Evolutionary conservation across 2,888 invertebrate genomes (phyloP).

Genomic region (Eutolmus rufibarbis): DNA sequence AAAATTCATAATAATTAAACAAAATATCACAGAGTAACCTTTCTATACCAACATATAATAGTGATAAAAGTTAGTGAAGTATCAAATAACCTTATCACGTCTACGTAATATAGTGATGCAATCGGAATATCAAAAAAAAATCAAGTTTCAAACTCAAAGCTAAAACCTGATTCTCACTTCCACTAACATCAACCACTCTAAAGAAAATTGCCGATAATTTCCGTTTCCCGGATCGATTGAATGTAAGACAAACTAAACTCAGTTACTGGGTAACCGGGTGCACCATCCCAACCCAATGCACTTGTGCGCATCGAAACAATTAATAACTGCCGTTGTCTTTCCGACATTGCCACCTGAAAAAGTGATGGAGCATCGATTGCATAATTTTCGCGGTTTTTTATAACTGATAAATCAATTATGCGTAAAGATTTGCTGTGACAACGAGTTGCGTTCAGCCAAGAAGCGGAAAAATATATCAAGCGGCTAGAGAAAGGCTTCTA

Average conservation of each 20-base stretch:
- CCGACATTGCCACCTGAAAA: background rate
- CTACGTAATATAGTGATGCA: background rate
- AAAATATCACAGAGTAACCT: background rate
- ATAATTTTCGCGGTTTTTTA: background rate
- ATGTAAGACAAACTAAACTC: background rate
- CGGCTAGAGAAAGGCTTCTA: background rate
- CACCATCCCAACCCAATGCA: background rate
- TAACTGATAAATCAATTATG: background rate
- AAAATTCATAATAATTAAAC: background rate
- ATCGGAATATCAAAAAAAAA: background rate
- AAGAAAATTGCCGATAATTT: background rate
- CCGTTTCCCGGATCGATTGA: background rate
- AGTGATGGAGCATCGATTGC: background rate
- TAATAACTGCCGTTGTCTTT: background rate
- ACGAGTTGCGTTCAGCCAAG: background rate
- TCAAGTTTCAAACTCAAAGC: background rate
- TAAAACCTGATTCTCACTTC: background rate
- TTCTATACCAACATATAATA: background rate
- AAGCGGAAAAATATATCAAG: background rate
- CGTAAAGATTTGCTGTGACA: background rate
- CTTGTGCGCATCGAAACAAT: background rate
- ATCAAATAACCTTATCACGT: background rate
- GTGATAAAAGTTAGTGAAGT: background rate
- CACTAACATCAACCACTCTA: background rate
- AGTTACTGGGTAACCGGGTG: background rate